Evolutionary conservation across 2,888 invertebrate genomes (phyloP).

Genomic region (Neoascia interrupta): DNA sequence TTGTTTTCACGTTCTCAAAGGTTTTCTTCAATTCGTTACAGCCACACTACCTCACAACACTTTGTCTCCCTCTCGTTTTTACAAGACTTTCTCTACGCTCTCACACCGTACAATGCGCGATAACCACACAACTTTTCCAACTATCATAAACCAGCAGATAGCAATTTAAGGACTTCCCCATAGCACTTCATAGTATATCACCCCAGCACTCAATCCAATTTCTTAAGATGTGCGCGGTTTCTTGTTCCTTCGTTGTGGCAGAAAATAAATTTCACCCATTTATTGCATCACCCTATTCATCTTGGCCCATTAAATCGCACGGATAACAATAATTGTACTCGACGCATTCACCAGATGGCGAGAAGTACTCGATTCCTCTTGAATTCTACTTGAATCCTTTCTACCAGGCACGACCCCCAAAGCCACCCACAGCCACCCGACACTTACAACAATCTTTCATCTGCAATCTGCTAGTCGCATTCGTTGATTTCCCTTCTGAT

Average conservation of each 20-base stretch:
- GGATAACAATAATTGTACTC: conserved; percentile 59
- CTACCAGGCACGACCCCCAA: background rate
- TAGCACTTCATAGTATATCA: conserved; percentile 2
- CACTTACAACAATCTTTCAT: conserved; percentile 45
- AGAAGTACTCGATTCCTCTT: conserved; percentile 44
- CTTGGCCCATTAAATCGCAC: conserved; percentile 40
- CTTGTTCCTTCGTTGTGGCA: background rate
- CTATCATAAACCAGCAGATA: conserved; percentile 26
- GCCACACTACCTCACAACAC: too few relatives aligned
- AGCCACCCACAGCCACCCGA: background rate
- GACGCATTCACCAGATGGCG: conserved; percentile 48
- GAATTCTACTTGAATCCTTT: conserved; percentile 15
- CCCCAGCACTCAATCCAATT: conserved; percentile 46
- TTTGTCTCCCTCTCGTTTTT: background rate
- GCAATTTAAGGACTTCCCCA: conserved; percentile 18
- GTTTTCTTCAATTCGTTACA: background rate
- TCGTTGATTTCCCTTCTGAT: conserved; percentile 58
- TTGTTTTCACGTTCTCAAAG: too few relatives aligned
- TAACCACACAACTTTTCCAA: conserved; percentile 17
- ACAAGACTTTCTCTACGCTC: too few relatives aligned
- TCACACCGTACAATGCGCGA: too few relatives aligned
- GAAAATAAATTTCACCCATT: conserved; percentile 54
- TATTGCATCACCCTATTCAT: conserved; percentile 39
- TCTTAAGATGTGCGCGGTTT: conserved; percentile 26
- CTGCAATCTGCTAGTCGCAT: conserved; percentile 53